phyloP scores from a whole-genome alignment of 2,888 invertebrate species.

The Celastrina argiolus region DNA sequence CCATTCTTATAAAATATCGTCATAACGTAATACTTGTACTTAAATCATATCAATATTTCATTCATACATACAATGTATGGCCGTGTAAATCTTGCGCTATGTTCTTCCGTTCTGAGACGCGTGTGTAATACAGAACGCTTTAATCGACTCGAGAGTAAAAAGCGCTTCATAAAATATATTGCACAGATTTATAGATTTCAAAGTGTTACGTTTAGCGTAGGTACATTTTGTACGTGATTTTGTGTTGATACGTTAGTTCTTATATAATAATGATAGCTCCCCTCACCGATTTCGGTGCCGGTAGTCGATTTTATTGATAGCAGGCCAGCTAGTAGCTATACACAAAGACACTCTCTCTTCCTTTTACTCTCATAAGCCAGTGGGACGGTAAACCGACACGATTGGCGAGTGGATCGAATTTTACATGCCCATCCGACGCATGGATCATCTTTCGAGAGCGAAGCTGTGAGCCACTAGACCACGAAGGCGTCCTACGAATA shows the following conservation, averaged over 20 bases:
- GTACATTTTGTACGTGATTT: background rate
- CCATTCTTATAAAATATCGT: background rate
- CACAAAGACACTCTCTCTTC: no score
- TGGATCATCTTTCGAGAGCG: no score
- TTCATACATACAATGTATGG: constrained; percentile 7
- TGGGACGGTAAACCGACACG: no score
- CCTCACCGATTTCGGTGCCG: no score
- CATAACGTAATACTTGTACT: background rate
- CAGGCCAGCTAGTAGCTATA: no score
- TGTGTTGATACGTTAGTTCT: background rate
- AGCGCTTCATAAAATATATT: constrained; percentile 5
- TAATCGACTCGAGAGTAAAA: constrained; percentile 12
- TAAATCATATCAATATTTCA: constrained; percentile 16
- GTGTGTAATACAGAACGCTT: constrained; percentile 5
- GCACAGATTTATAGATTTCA: background rate
- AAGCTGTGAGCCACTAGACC: no score
- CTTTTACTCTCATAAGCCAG: no score
- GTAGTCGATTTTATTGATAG: no score
- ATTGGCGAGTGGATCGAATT: no score
- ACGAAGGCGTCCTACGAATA: no score
- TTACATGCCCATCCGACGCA: no score
- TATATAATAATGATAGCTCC: no score
- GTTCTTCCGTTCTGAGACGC: constrained; percentile 13
- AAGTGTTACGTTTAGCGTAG: background rate
- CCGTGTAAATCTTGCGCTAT: constrained; percentile 16